phyloP scores from a whole-genome alignment of 2,113 vertebrate genomes.

The Phrynocephalus versicolor region DNA sequence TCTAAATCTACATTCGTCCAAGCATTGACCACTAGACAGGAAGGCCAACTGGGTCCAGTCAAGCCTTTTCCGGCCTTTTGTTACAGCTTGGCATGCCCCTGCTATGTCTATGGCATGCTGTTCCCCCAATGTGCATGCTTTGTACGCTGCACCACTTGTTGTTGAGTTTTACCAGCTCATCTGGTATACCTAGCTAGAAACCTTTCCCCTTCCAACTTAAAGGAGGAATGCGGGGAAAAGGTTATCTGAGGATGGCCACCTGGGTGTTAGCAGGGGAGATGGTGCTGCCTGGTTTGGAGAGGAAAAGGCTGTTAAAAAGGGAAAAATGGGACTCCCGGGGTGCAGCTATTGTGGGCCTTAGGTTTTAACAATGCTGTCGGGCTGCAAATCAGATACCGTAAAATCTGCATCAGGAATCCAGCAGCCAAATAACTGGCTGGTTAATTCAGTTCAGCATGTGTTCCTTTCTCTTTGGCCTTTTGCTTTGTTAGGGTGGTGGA shows the following conservation, averaged over 20 bases:
- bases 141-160: constrained; percentile 47
- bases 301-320: background rate
- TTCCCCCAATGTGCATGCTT: constrained; percentile 39
- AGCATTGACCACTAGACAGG: constrained; percentile 46
- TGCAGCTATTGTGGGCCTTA: background rate
- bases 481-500: no score
- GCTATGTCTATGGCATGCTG: constrained; percentile 52
- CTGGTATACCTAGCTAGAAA: constrained; percentile 37
- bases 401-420: background rate
- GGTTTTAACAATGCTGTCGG: background rate
- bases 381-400: background rate
- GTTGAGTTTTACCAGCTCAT: constrained; percentile 18
- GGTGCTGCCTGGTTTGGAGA: background rate
- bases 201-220: constrained; percentile 26
- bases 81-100: constrained; percentile 27
- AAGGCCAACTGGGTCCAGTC: constrained; percentile 27
- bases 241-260: constrained; percentile 49
- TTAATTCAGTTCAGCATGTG: background rate
- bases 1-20: constrained; percentile 9
- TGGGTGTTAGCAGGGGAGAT: constrained; percentile 27
- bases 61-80: constrained; percentile 47
- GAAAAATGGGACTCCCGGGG: background rate
- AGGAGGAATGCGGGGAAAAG: constrained; percentile 45
- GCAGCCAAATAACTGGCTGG: background rate
- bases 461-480: background rate